These are phyloP conservation scores for Raja brachyura DNA, from an alignment of 2,113 vertebrate species.

Conservation along the genomic window DNA sequence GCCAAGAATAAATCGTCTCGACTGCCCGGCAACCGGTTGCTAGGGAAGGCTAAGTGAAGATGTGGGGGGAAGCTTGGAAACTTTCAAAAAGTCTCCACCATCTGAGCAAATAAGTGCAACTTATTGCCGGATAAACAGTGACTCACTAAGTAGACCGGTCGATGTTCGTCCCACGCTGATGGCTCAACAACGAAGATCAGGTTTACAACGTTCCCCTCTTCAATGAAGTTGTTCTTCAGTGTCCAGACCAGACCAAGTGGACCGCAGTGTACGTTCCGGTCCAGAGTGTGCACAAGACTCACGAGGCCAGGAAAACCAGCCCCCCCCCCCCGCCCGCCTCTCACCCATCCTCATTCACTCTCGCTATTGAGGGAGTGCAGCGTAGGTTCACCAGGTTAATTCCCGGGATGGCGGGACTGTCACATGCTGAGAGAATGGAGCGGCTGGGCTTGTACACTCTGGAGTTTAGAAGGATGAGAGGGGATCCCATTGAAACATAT, in stretches of 20 bases:
- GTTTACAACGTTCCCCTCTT: not conserved
- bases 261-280: no score
- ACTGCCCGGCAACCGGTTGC: not conserved
- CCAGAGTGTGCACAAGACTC: no score
- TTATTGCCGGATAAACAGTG: not conserved
- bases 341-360: no score
- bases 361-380: no score
- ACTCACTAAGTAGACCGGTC: not conserved
- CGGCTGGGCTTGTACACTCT: no score
- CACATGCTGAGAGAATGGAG: no score
- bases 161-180: not conserved
- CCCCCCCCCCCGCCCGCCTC: no score
- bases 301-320: no score
- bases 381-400: no score
- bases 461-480: no score
- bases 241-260: not conserved
- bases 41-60: not conserved
- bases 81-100: not conserved
- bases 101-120: not conserved
- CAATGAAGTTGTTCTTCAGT: not conserved
- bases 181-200: not conserved
- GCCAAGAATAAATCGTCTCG: not conserved
- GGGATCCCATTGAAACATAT: no score
- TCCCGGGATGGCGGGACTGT: no score
- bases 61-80: not conserved